Evolutionary conservation across 2,797 vertebrate species (phyloP), one percentile per base, ranked within the genome.

Genomic region (Sardinella longiceps): DNA sequence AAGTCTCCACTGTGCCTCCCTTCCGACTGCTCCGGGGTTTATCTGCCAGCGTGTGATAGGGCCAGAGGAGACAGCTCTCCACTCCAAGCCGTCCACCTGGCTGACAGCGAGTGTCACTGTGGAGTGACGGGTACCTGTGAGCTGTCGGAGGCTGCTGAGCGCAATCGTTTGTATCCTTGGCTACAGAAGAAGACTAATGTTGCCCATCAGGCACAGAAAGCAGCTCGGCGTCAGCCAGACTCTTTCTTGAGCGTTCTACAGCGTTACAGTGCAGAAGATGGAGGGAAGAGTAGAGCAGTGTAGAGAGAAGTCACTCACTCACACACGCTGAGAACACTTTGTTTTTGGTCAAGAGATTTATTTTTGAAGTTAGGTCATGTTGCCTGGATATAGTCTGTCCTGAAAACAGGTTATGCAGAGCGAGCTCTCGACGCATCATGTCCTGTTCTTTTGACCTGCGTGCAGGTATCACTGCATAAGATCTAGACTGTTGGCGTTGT

Each of bases 81-180:
- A 39, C 70, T 77, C 33, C 33, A 11, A 9, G 33, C 18, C 14
- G 37, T 77, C 70, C 70, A 43, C 33, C 70, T 77, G 33, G 37
- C 33, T n/a, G 70, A 77, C 70, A 77, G 70, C 33, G 37, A 37
- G 70, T 77, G 70, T 77, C 70, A 43, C 33, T 9, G 70, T 9
- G 33, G 70, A 77, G 70, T 77, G 70, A 39, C 70, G 18, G 70
- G 33, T 39, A 43, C 33, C 70, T n/a, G 70, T 5, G 6, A 43
- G 70, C 70, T 77, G 70, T 77, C 70, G 5, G 70, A 43, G 70
- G 70, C 70, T 33, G 18, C 70, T 77, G 70, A 23, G 37, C 20
- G 37, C 70, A 77, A 43, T 77, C 37, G 18, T 43, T 77, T 23
- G 70, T 77, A 43, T 77, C 70, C 37, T 1, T 39, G 70, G 70